Evolutionary conservation across 1,140 invertebrate genomes (phyloP).

Genomic region (Drosophila sturtevanti): DNA sequence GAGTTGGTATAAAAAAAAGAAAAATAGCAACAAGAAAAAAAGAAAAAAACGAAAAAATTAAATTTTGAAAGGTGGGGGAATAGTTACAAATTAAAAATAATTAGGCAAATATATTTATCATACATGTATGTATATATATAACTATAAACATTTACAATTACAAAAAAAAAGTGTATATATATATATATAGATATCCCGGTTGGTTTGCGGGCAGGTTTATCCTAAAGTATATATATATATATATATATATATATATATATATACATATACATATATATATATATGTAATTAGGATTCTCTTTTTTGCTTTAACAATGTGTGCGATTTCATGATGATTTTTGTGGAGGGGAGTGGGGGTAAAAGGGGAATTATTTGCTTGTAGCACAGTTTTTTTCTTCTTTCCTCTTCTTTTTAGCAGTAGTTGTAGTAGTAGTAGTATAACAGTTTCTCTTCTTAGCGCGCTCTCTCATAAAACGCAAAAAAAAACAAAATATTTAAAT

Average conservation of each 20-base stretch:
- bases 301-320: slow-evolving; percentile 66
- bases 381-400: slow-evolving; percentile 46
- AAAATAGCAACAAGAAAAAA: no score
- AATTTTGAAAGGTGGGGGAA: neutral
- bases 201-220: slow-evolving; percentile 10
- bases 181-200: neutral
- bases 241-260: neutral
- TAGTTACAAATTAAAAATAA: slow-evolving; percentile 37
- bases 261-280: slow-evolving; percentile 7
- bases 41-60: neutral
- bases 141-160: slow-evolving; percentile 77
- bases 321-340: slow-evolving; percentile 44
- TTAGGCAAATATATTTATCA: slow-evolving; percentile 49
- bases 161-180: slow-evolving; percentile 37
- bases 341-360: neutral
- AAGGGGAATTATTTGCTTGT: neutral
- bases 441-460: slow-evolving; percentile 46
- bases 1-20: neutral
- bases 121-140: slow-evolving; percentile 52
- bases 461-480: slow-evolving; percentile 3
- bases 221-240: slow-evolving; percentile 8
- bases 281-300: slow-evolving; percentile 17
- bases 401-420: slow-evolving; percentile 33
- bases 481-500: neutral
- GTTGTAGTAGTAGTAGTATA: slow-evolving; percentile 68